Evolutionary conservation across 2,888 invertebrate species (phyloP).

Genomic region (Neoascia interrupta): DNA sequence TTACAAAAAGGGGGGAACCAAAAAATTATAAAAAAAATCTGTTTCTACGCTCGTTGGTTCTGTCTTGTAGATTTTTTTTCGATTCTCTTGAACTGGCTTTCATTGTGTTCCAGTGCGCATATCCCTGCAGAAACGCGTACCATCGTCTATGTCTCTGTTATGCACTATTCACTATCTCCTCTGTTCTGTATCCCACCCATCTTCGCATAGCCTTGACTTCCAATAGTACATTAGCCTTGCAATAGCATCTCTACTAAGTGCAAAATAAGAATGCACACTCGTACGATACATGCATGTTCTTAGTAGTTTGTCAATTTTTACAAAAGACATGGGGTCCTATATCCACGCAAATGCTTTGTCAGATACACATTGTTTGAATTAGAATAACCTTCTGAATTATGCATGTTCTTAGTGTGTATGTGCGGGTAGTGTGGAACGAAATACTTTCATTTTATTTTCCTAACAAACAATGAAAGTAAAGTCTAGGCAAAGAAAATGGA

Average conservation of each 20-base stretch:
- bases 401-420: too few relatives aligned
- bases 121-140: constrained; percentile 27
- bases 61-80: not conserved
- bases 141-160: not conserved
- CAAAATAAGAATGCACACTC: constrained; percentile 39
- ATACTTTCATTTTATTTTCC: too few relatives aligned
- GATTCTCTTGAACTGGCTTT: constrained; percentile 9
- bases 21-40: not conserved
- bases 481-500: too few relatives aligned
- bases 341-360: too few relatives aligned
- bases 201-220: constrained; percentile 64
- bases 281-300: too few relatives aligned
- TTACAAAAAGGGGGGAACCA: not conserved
- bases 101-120: constrained; percentile 22
- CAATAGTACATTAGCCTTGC: constrained; percentile 68
- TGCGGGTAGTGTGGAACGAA: too few relatives aligned
- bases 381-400: too few relatives aligned
- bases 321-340: too few relatives aligned
- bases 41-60: constrained; percentile 41
- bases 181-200: constrained; percentile 37
- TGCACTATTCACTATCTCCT: constrained; percentile 29
- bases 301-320: too few relatives aligned
- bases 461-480: too few relatives aligned
- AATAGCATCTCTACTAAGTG: constrained; percentile 48
- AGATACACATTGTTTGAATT: too few relatives aligned